These are phyloP conservation scores for Rutilus rutilus DNA, from an alignment of 2,113 vertebrate species.

Conservation along the genomic window DNA sequence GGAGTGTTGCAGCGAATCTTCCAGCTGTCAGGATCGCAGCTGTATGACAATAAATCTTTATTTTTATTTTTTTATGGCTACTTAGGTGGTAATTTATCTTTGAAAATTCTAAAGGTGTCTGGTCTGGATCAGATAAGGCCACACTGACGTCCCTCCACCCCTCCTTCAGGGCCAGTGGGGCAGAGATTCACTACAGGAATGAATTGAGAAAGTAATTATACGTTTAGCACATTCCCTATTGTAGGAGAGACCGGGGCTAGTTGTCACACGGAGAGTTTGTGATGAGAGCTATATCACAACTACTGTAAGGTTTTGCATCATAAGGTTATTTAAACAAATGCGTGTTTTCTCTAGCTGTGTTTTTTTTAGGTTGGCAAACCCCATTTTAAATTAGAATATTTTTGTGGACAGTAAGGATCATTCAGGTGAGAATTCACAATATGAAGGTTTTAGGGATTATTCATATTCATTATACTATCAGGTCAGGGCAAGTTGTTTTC, in stretches of 20 bases:
- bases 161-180: constrained; percentile 43
- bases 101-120: constrained; percentile 73
- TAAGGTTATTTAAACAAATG: not conserved
- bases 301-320: not conserved
- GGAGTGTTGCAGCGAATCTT: constrained; percentile 43
- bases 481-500: not conserved
- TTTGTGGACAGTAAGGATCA: not conserved
- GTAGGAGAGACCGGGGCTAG: no score
- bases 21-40: constrained; percentile 59
- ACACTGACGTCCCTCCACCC: constrained; percentile 19
- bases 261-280: not conserved
- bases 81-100: constrained; percentile 72
- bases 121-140: constrained; percentile 77
- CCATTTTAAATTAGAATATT: not conserved
- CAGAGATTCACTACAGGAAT: constrained; percentile 49
- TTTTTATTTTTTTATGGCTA: constrained; percentile 57
- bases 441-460: not conserved
- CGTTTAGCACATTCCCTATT: constrained; percentile 30
- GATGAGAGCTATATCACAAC: not conserved
- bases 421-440: not conserved
- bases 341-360: not conserved
- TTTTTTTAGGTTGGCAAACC: not conserved
- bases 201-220: constrained; percentile 67
- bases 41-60: constrained; percentile 58
- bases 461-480: not conserved